phyloP scores from a whole-genome alignment of 1,140 invertebrate genomes.

The Euschistus heros region DNA sequence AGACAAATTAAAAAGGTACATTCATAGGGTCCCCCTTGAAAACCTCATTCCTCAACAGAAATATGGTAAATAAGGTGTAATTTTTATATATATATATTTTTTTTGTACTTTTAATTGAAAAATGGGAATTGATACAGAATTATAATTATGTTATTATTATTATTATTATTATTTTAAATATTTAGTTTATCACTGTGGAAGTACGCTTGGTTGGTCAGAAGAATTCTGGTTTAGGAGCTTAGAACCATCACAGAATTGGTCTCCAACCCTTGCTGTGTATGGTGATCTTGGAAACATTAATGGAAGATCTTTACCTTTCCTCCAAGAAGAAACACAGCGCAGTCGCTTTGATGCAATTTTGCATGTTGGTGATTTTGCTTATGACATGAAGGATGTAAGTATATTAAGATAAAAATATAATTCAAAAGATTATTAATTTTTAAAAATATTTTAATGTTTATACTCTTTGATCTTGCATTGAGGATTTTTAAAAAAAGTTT shows the following conservation, averaged over 20 bases:
- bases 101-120: no score
- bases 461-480: no score
- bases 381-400: constrained; percentile 75
- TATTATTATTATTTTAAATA: background rate
- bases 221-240: constrained; percentile 62
- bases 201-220: constrained; percentile 64
- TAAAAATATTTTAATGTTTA: background rate
- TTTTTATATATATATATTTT: background rate
- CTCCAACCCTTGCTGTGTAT: constrained; percentile 68
- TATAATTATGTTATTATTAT: no score
- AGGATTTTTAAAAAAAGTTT: background rate
- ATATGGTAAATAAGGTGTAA: constrained; percentile 45
- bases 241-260: constrained; percentile 52
- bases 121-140: no score
- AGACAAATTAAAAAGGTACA: constrained; percentile 57
- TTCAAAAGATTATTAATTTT: background rate
- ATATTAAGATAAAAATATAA: background rate
- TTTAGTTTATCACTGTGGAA: constrained; percentile 73
- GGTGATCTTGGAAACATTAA: constrained; percentile 88
- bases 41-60: constrained; percentile 45
- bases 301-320: constrained; percentile 62
- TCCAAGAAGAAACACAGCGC: constrained; percentile 69
- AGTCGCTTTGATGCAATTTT: constrained; percentile 74
- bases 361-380: constrained; percentile 92
- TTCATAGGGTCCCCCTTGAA: constrained; percentile 58